phyloP scores from a whole-genome alignment of 2,888 invertebrate genomes.

The Lithosia quadra region DNA sequence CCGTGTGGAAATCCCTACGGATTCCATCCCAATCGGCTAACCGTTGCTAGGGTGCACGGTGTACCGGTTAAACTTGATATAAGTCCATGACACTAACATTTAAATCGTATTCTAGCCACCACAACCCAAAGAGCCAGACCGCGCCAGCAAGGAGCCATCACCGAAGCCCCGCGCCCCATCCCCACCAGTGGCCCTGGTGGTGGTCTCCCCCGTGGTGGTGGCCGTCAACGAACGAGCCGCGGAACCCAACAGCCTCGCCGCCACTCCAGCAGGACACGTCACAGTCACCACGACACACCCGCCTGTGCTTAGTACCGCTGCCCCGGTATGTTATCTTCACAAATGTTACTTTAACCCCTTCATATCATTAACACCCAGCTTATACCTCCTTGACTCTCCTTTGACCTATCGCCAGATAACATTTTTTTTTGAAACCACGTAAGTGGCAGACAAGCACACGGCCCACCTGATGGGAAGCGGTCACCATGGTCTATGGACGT shows the following conservation, averaged over 20 bases:
- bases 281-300: conserved; percentile 94
- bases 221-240: conserved; percentile 59
- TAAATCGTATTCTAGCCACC: conserved; percentile 47
- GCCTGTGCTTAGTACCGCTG: conserved; percentile 42
- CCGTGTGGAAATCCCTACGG: no score
- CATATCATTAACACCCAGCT: no score
- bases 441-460: no score
- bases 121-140: conserved; percentile 53
- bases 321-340: conserved; percentile 24
- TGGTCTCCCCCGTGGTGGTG: conserved; percentile 56
- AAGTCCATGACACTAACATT: no score
- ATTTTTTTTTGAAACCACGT: no score
- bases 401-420: no score
- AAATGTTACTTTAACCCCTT: neutral
- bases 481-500: no score
- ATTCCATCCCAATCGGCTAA: no score
- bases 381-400: no score
- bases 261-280: conserved; percentile 91
- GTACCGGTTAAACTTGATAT: no score
- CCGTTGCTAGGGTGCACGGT: no score
- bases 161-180: conserved; percentile 44
- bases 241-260: conserved; percentile 90
- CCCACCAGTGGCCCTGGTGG: conserved; percentile 27
- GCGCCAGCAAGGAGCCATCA: conserved; percentile 26
- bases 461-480: no score